Evolutionary conservation across 2,888 invertebrate species (phyloP).

Genomic region (Stomorhina lunata): DNA sequence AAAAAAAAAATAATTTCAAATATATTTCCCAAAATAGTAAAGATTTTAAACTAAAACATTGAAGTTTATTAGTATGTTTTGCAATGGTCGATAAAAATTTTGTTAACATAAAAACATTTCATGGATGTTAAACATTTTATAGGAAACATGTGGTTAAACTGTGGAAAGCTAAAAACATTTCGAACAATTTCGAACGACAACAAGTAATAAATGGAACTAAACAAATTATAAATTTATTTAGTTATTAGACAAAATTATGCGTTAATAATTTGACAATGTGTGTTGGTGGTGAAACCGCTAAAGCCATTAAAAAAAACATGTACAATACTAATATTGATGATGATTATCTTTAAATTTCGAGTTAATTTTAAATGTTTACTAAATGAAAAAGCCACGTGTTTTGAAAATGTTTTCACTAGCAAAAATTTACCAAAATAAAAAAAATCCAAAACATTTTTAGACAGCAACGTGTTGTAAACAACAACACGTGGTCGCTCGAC

Average conservation of each 20-base stretch:
- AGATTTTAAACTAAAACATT: constrained; percentile 2
- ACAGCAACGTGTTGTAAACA: constrained; percentile 48
- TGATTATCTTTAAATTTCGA: constrained; percentile 44
- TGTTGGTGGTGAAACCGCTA: constrained; percentile 13
- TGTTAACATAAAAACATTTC: constrained; percentile 33
- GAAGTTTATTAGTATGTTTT: constrained; percentile 48
- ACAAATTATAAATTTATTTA: too few relatives aligned
- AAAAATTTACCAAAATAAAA: constrained; percentile 14
- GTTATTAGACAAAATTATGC: constrained; percentile 41
- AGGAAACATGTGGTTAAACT: constrained; percentile 44
- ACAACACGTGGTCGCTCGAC: constrained; percentile 49
- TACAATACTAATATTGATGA: too few relatives aligned
- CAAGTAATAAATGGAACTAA: neutral
- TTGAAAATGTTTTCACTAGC: constrained; percentile 28
- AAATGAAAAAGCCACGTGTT: constrained; percentile 59
- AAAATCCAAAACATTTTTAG: constrained; percentile 22
- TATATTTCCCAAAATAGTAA: too few relatives aligned
- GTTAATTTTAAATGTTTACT: constrained; percentile 37
- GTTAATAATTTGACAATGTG: constrained; percentile 41
- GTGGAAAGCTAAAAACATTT: constrained; percentile 31
- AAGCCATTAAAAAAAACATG: constrained; percentile 4
- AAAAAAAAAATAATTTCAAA: neutral
- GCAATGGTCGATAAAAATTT: neutral
- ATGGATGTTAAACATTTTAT: constrained; percentile 32
- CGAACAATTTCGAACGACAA: neutral